Evolutionary conservation across 92 coral and sea anemone species (phyloP), one percentile per base, ranked within the genome.

Genomic region (Palythoa heliodiscus): DNA sequence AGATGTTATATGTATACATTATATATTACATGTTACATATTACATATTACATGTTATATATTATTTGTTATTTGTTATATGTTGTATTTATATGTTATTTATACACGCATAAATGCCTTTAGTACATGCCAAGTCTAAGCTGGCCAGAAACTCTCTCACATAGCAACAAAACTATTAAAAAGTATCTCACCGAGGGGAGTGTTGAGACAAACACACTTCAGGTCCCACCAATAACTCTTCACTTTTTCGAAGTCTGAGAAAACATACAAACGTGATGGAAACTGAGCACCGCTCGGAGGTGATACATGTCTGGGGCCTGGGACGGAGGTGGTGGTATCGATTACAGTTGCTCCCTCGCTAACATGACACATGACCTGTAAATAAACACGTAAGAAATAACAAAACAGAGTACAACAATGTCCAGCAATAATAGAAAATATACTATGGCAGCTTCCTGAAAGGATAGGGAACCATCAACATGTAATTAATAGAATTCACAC

Each of bases 151-250:
- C 4, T 57, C 64, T 11, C 64, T 57, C 63, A 43, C 48, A 43
- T 43, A 43, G 3, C 48, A 43, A 54, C 11, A 54, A 54, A 54
- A 54, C 61, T 8, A 54, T 11, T 54, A 11, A 63, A 10, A 63
- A 19, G 25, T 43, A 13, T 54, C 87, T 86, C 52, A 93, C 96
- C 96, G 50, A 95, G 83, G 17, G 93, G 95, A 19, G 98, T 96
- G 24, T 92, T 88, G 39, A 96, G 91, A 54, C 93, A 87, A 52
- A 96, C 88, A 64, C 85, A 91, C 77, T 90, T 89, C 12, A 94
- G 77, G 47, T 90, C 94, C 72, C 73, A 80, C 98, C 98, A 96
- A 83, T 92, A 96, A 16, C 73, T 71, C 86, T 88, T 87, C 29
- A 96, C 91, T 80, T 87, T 94, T 11, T 78, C 87, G 53, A 89